These are phyloP conservation scores for Crypturellus undulatus DNA, from an alignment of 2,113 vertebrate genomes.

Conservation along the genomic window DNA sequence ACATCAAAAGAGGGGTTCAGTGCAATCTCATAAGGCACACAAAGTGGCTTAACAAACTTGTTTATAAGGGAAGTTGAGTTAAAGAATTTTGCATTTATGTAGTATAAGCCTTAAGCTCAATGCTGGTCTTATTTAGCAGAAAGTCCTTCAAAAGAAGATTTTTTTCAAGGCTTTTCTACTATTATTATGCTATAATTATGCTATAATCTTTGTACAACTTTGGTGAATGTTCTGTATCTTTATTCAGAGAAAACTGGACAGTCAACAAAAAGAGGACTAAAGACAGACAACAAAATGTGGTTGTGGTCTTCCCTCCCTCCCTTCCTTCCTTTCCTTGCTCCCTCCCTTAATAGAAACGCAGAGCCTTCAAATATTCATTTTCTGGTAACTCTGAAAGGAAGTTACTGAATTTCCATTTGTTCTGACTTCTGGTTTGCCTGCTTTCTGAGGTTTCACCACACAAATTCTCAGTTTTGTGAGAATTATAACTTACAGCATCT, in stretches of 20 bases:
- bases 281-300: neutral
- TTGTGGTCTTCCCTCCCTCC: neutral
- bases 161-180: neutral
- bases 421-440: neutral
- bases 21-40: neutral
- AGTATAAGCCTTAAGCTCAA: neutral
- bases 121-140: neutral
- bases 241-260: neutral
- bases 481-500: slow-evolving; percentile 88
- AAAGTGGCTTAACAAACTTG: neutral
- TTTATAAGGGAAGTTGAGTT: neutral
- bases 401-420: neutral
- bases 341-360: neutral
- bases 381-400: neutral
- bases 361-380: neutral
- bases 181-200: neutral
- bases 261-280: no score
- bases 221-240: neutral
- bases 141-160: neutral
- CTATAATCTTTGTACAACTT: neutral
- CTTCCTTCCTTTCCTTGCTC: neutral
- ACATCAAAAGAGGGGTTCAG: neutral
- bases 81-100: neutral
- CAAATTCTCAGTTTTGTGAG: neutral
- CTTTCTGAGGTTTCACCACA: neutral